Percentiles rank a stretch among this genome's conserved stretches.
Conservation (phyloP, 2,113 vertebrate genomes). For the Hyperopisus bebe region DNA sequence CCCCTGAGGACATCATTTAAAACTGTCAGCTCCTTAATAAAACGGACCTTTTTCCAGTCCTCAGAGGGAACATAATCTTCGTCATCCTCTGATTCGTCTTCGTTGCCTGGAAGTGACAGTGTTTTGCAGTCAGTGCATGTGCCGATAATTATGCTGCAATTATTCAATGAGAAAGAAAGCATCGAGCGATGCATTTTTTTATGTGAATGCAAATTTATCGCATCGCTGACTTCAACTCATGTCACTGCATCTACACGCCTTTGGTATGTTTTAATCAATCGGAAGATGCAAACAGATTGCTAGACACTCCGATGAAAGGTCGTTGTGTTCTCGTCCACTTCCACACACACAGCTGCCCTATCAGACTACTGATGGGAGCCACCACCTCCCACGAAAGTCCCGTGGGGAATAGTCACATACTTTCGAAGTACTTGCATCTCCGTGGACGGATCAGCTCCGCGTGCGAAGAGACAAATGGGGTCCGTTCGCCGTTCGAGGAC, state of each 20-base stretch:
- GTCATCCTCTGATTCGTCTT: slow-evolving; percentile 95
- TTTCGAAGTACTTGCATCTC: slow-evolving; percentile 89
- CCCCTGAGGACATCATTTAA: neutral
- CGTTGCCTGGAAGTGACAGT: slow-evolving; percentile 61
- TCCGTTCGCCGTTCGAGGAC: slow-evolving; percentile 70
- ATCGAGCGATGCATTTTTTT: neutral
- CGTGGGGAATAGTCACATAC: slow-evolving; percentile 54
- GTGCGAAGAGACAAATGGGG: slow-evolving; percentile 68
- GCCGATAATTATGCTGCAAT: neutral
- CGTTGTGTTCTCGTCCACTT: neutral
- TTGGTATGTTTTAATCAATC: neutral
- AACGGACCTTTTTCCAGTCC: slow-evolving; percentile 93
- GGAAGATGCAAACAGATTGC: neutral
- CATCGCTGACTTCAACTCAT: neutral
- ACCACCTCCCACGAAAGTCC: neutral
- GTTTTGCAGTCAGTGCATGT: neutral
- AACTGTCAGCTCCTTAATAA: neutral
- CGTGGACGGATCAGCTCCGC: slow-evolving; percentile 81
- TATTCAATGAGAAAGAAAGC: neutral
- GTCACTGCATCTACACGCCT: neutral
- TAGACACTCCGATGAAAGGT: neutral
- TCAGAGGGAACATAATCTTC: slow-evolving; percentile 97
- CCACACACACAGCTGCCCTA: neutral
- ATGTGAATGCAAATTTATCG: neutral
- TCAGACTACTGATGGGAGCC: neutral